Evolutionary conservation across 2,113 vertebrate genomes (phyloP).

Genomic region (Uria aalge): DNA sequence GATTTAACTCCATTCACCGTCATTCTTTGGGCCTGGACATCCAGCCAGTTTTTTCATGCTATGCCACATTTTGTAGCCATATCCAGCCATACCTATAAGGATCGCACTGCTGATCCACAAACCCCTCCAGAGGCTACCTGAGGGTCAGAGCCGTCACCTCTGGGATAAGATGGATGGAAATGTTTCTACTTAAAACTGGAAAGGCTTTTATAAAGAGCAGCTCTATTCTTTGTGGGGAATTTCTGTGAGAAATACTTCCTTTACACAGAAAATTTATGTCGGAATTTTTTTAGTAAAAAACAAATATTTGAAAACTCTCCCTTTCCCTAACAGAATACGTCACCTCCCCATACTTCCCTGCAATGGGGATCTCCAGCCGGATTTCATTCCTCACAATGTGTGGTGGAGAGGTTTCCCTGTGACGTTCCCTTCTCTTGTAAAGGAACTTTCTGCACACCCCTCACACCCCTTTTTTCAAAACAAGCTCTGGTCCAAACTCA

Average conservation of each 20-base stretch:
- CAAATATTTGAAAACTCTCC: not conserved
- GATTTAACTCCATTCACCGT: not conserved
- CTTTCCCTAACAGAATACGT: not conserved
- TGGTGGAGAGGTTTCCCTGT: not conserved
- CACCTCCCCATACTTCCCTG: not conserved
- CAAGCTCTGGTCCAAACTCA: not conserved
- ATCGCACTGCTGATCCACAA: not conserved
- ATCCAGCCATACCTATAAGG: not conserved
- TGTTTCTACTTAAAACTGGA: not conserved
- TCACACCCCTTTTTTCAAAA: not conserved
- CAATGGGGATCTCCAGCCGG: not conserved
- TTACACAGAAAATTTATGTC: not conserved
- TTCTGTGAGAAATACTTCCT: not conserved
- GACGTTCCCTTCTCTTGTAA: not conserved
- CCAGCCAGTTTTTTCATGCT: not conserved
- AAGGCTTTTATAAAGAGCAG: not conserved
- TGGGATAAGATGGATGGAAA: not conserved
- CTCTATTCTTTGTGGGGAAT: not conserved
- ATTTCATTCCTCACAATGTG: not conserved
- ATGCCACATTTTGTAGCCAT: not conserved
- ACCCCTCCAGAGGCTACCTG: not conserved
- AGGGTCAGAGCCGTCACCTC: not conserved
- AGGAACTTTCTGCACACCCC: not conserved
- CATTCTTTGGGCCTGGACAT: not conserved
- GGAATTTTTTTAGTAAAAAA: not conserved